Percentiles rank a stretch among this genome's conserved stretches.
These are phyloP conservation scores for Trachurus trachurus DNA, from an alignment of 2,797 vertebrate genomes.

Conservation along the genomic window DNA sequence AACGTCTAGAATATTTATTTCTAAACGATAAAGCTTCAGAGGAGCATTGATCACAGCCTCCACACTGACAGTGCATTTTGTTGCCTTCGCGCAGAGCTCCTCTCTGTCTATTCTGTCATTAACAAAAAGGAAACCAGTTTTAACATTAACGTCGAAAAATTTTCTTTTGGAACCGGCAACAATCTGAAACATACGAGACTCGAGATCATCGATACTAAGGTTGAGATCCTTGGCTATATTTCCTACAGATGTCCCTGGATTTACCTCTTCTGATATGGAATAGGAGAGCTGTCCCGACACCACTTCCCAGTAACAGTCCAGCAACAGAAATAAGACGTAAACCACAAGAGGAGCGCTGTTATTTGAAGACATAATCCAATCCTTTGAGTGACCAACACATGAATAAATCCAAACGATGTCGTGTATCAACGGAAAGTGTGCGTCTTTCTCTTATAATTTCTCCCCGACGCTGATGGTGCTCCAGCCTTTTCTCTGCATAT, in stretches of 20 bases:
- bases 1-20: conserved; percentile 67
- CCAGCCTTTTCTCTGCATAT: neutral
- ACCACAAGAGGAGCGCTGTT: conserved; percentile 1
- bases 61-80: conserved; percentile 64
- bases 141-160: conserved; percentile 65
- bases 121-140: conserved; percentile 68
- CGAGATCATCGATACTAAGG: conserved; percentile 54
- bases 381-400: conserved; percentile 1
- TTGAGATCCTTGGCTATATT: conserved; percentile 73
- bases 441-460: neutral
- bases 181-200: conserved; percentile 66
- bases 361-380: conserved; percentile 57
- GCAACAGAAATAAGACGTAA: conserved; percentile 24
- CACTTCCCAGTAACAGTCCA: conserved; percentile 33
- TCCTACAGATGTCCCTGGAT: conserved; percentile 64
- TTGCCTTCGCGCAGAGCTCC: conserved; percentile 60
- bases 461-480: neutral
- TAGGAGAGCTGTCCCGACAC: conserved; percentile 62
- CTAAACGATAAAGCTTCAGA: conserved; percentile 65
- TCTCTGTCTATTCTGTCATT: conserved; percentile 76
- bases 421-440: neutral
- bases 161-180: conserved; percentile 54
- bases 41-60: conserved; percentile 71
- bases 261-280: conserved; percentile 67
- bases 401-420: neutral